phyloP scores from a whole-genome alignment of 1,140 invertebrate species.

The Listronotus bonariensis region DNA sequence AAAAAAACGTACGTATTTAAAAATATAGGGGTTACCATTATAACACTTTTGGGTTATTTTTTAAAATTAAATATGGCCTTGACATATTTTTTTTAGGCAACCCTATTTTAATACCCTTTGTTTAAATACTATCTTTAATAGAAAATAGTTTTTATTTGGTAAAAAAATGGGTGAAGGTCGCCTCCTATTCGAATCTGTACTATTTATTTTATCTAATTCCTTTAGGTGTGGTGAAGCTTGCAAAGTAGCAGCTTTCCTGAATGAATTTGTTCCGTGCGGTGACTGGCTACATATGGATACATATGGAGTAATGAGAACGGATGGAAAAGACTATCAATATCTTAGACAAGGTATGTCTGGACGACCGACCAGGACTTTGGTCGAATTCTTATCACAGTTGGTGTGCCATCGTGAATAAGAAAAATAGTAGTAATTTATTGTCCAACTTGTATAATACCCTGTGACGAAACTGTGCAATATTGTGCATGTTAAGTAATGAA shows the following conservation, averaged over 20 bases:
- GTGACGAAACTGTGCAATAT: slow-evolving; percentile 5
- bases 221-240: slow-evolving; percentile 61
- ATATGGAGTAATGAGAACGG: slow-evolving; percentile 65
- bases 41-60: too few relatives aligned
- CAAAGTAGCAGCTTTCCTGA: slow-evolving; percentile 72
- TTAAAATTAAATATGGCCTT: too few relatives aligned
- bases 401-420: slow-evolving; percentile 56
- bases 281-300: slow-evolving; percentile 75
- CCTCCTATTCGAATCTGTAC: too few relatives aligned
- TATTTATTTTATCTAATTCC: slow-evolving; percentile 8
- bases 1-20: too few relatives aligned
- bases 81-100: too few relatives aligned
- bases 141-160: too few relatives aligned
- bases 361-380: slow-evolving; percentile 65
- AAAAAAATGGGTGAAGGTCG: too few relatives aligned
- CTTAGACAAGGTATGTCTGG: slow-evolving; percentile 63
- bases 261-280: slow-evolving; percentile 68
- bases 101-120: too few relatives aligned
- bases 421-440: neutral
- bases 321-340: slow-evolving; percentile 64
- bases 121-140: too few relatives aligned
- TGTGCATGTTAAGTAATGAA: neutral
- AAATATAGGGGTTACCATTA: too few relatives aligned
- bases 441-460: slow-evolving; percentile 2
- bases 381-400: slow-evolving; percentile 64